phyloP scores from a whole-genome alignment of 2,888 invertebrate species.

The Drosophila bunnanda region DNA sequence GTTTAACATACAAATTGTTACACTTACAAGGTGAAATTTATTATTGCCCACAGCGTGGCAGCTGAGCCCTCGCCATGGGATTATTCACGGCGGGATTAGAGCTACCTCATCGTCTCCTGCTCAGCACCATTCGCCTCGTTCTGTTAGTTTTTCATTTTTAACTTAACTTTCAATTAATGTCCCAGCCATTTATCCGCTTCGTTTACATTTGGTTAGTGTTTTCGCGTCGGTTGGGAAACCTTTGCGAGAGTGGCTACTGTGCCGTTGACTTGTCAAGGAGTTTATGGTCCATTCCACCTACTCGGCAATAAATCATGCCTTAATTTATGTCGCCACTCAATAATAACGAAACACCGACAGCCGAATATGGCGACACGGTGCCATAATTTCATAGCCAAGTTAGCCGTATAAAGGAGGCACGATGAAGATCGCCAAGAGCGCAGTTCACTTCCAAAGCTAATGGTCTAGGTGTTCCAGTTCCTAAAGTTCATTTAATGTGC shows the following conservation, averaged over 20 bases:
- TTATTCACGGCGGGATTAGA: constrained; percentile 60
- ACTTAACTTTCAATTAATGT: constrained; percentile 50
- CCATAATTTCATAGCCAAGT: constrained; percentile 72
- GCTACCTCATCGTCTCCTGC: constrained; percentile 10
- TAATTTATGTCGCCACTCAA: constrained; percentile 65
- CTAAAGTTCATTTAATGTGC: constrained; percentile 23
- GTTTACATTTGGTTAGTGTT: constrained; percentile 17
- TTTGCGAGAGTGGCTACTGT: constrained; percentile 22
- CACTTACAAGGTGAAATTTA: constrained; percentile 82
- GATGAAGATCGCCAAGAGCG: constrained; percentile 45
- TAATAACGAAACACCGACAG: constrained; percentile 53
- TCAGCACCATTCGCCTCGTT: not conserved
- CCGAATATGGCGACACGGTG: constrained; percentile 63
- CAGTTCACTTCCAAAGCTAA: constrained; percentile 39
- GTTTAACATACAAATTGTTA: constrained; percentile 83
- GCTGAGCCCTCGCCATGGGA: constrained; percentile 45
- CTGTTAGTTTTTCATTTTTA: constrained; percentile 1
- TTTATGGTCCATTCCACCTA: constrained; percentile 66
- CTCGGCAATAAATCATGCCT: constrained; percentile 79
- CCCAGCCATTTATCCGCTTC: constrained; percentile 48
- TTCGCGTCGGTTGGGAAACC: constrained; percentile 23
- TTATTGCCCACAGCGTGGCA: constrained; percentile 68
- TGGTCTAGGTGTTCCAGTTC: constrained; percentile 33
- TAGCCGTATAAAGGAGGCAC: constrained; percentile 44
- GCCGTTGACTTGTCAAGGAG: constrained; percentile 47